These are phyloP conservation scores for Colossoma macropomum DNA, from an alignment of 2,113 vertebrate genomes.

Conservation along the genomic window DNA sequence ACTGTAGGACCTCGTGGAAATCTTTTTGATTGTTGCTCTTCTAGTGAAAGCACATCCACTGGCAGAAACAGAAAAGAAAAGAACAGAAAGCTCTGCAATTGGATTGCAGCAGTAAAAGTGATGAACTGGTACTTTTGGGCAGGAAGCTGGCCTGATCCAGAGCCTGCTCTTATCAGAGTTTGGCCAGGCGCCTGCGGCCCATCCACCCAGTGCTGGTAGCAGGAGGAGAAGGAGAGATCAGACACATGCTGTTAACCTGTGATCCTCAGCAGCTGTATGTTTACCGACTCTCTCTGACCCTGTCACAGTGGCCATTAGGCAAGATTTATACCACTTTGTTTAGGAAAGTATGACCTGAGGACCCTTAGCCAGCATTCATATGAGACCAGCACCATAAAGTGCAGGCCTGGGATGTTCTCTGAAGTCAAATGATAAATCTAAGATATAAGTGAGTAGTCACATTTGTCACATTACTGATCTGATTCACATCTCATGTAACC, in stretches of 20 bases:
- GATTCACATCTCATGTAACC: neutral
- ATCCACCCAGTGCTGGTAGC: slow-evolving; percentile 4
- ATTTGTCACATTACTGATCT: neutral
- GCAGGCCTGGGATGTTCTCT: neutral
- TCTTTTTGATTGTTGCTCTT: neutral
- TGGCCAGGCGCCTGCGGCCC: slow-evolving; percentile 31
- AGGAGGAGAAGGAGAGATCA: slow-evolving; percentile 10
- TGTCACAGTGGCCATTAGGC: slow-evolving; percentile 22
- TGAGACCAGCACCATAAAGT: neutral
- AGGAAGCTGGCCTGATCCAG: slow-evolving; percentile 55
- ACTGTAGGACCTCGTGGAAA: neutral
- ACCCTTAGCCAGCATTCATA: neutral
- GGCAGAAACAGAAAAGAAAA: slow-evolving; percentile 10
- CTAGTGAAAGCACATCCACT: neutral
- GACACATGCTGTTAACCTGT: slow-evolving; percentile 12
- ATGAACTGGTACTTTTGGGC: slow-evolving; percentile 49
- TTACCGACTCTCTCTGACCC: slow-evolving; percentile 22
- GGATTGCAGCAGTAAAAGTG: slow-evolving; percentile 37
- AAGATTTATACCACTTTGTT: slow-evolving; percentile 42
- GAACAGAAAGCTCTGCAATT: slow-evolving; percentile 7
- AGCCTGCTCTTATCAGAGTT: slow-evolving; percentile 51
- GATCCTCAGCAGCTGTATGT: slow-evolving; percentile 16
- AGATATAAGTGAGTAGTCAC: neutral
- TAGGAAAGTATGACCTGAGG: slow-evolving; percentile 16
- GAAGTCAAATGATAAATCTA: neutral